Conservation (phyloP, 2,888 invertebrate genomes). For the Stramonita haemastoma region DNA sequence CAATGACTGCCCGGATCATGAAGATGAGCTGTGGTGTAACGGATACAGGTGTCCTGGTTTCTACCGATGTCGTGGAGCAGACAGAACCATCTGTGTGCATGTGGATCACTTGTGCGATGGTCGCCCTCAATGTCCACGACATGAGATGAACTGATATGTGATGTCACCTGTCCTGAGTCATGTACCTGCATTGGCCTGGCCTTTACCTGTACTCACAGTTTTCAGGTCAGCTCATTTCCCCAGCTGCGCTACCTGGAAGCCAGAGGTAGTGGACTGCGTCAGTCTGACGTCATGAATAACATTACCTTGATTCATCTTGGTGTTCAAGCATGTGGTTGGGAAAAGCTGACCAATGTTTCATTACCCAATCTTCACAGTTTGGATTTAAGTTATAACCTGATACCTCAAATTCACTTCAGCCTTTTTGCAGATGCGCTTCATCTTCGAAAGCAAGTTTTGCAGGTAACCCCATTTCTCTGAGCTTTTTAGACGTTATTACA, state of each 20-base stretch:
- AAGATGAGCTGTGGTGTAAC: too few relatives aligned
- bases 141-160: conserved; percentile 22
- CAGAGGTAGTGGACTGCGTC: not conserved
- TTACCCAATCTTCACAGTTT: not conserved
- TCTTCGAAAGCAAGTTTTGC: not conserved
- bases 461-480: not conserved
- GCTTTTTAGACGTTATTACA: not conserved
- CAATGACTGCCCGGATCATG: too few relatives aligned
- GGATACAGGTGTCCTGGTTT: too few relatives aligned
- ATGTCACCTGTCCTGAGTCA: not conserved
- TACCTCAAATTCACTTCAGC: not conserved
- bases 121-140: not conserved
- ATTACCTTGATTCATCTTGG: not conserved
- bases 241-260: conserved; percentile 16
- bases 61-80: not conserved
- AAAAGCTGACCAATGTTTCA: not conserved
- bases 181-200: not conserved
- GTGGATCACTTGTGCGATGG: not conserved
- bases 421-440: not conserved
- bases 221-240: not conserved
- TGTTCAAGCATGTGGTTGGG: not conserved
- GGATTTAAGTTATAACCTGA: not conserved
- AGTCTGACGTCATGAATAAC: not conserved
- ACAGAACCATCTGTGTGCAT: conserved; percentile 1
- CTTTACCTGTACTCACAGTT: not conserved